These are phyloP conservation scores for Hyla sarda DNA, from an alignment of 2,113 vertebrate species.

Conservation along the genomic window DNA sequence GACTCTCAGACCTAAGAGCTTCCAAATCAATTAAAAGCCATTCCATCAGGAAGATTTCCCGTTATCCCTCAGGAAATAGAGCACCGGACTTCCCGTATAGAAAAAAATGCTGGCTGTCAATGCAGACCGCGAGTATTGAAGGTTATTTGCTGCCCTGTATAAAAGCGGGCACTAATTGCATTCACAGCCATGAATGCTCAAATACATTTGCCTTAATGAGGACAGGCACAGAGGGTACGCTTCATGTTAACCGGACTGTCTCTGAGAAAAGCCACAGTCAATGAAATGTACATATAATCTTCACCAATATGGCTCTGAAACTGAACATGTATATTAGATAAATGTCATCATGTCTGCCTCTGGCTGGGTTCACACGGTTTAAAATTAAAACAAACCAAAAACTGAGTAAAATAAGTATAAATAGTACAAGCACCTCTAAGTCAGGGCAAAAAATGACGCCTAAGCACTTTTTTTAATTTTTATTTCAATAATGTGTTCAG, in stretches of 20 bases:
- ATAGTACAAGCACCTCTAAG: no score
- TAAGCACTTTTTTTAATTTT: no score
- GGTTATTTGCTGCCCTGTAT: constrained; percentile 21
- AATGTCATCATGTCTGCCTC: no score
- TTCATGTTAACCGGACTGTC: neutral
- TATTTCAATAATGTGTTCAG: no score
- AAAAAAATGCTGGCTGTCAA: neutral
- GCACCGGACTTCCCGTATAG: constrained; percentile 4
- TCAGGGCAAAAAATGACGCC: no score
- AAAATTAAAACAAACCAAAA: no score
- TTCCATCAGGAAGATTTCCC: constrained; percentile 26
- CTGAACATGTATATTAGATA: neutral
- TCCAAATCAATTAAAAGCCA: constrained; percentile 57
- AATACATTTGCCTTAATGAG: constrained; percentile 24
- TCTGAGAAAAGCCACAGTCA: neutral
- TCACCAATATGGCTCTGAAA: neutral
- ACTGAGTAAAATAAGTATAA: no score
- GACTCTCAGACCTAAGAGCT: constrained; percentile 23
- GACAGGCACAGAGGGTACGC: neutral
- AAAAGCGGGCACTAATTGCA: constrained; percentile 35
- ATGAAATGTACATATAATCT: neutral
- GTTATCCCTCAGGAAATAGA: constrained; percentile 38
- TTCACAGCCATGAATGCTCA: constrained; percentile 12
- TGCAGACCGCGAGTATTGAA: constrained; percentile 4
- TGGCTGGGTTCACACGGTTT: no score